phyloP scores from a whole-genome alignment of 1,140 invertebrate genomes.

The Cotesia typhae region DNA sequence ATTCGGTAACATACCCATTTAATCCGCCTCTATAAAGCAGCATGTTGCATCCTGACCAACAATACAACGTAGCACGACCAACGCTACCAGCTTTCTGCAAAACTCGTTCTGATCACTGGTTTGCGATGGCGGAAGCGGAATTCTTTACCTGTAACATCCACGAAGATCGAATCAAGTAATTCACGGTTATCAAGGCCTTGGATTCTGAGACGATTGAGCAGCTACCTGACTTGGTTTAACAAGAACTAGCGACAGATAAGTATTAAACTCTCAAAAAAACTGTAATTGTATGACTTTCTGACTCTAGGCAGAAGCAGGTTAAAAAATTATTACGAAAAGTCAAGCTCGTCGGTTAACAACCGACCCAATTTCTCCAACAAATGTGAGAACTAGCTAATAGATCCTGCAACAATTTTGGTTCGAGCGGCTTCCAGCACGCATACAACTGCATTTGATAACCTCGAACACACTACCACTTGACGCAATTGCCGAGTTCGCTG shows the following conservation, averaged over 20 bases:
- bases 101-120: constrained; percentile 10
- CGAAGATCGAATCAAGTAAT: not conserved
- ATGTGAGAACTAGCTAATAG: constrained; percentile 38
- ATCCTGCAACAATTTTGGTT: constrained; percentile 40
- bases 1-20: not conserved
- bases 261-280: constrained; percentile 34
- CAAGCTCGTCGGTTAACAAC: constrained; percentile 42
- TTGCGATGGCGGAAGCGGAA: not conserved
- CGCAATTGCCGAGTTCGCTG: constrained; percentile 29
- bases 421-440: constrained; percentile 32
- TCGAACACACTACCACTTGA: not conserved
- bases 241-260: constrained; percentile 20
- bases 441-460: constrained; percentile 16
- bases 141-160: not conserved
- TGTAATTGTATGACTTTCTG: constrained; percentile 8
- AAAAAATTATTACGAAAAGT: constrained; percentile 41
- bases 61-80: not conserved
- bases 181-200: no score
- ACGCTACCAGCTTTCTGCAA: not conserved
- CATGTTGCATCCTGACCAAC: not conserved
- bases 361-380: constrained; percentile 44
- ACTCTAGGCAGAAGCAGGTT: no score
- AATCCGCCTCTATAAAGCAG: not conserved
- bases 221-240: constrained; percentile 29
- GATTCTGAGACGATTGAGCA: not conserved